Evolutionary conservation across 2,888 invertebrate species (phyloP).

Genomic region (Hydraecia micacea): DNA sequence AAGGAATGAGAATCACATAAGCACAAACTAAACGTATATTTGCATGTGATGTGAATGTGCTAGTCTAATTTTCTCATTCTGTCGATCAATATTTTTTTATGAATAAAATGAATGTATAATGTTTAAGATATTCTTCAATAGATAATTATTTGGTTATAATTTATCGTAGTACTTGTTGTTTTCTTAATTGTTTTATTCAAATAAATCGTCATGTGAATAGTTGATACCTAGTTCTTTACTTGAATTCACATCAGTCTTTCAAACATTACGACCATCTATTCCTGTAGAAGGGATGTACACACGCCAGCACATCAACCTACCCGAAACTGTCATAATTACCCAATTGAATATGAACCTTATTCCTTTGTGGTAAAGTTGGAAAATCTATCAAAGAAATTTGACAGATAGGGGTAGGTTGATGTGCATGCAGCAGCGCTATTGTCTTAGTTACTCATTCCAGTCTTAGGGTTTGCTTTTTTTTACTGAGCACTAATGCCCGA

Average conservation of each 20-base stretch:
- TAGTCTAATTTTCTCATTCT: conserved; percentile 1
- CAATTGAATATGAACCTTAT: too few relatives aligned
- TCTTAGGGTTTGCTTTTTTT: background rate
- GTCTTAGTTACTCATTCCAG: background rate
- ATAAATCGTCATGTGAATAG: conserved; percentile 16
- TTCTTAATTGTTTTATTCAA: background rate
- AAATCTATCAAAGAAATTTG: too few relatives aligned
- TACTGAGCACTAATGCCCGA: background rate
- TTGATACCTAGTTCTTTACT: too few relatives aligned
- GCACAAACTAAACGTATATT: conserved; percentile 52
- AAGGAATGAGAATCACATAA: background rate
- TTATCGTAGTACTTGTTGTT: conserved; percentile 19
- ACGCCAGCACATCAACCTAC: too few relatives aligned
- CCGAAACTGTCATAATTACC: too few relatives aligned
- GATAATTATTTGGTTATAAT: conserved; percentile 21
- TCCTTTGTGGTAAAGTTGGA: too few relatives aligned
- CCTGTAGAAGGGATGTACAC: too few relatives aligned
- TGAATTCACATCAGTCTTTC: background rate
- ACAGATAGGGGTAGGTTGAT: too few relatives aligned
- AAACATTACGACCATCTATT: background rate
- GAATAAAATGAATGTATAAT: background rate
- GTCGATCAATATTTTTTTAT: background rate
- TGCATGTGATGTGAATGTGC: conserved; percentile 50
- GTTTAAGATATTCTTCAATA: background rate
- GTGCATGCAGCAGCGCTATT: background rate